Evolutionary conservation across 2,888 invertebrate genomes (phyloP).

Genomic region (Hydropsyche betteni): DNA sequence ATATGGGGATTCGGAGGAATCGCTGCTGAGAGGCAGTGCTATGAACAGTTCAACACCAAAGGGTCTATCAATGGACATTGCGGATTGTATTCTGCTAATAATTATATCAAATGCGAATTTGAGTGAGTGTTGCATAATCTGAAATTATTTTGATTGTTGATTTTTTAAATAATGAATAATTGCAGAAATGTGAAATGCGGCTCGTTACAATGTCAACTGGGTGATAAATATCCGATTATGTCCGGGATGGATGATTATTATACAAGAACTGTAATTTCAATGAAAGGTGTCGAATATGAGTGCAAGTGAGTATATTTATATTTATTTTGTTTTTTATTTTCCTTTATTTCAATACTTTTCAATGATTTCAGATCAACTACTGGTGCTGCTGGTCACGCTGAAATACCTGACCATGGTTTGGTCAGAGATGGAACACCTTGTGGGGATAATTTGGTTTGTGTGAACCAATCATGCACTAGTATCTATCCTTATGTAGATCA

Average conservation of each 20-base stretch:
- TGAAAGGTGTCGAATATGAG: constrained; percentile 88
- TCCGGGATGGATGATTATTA: constrained; percentile 83
- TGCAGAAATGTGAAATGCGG: constrained; percentile 91
- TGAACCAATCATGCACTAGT: constrained; percentile 91
- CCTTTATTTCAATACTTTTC: neutral
- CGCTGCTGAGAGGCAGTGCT: constrained; percentile 88
- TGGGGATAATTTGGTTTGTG: constrained; percentile 91
- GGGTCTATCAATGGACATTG: constrained; percentile 97
- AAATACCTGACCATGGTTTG: constrained; percentile 82
- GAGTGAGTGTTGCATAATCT: constrained; percentile 70
- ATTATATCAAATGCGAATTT: constrained; percentile 85
- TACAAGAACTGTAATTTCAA: constrained; percentile 88
- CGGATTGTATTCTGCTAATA: constrained; percentile 79
- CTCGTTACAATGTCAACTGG: constrained; percentile 92
- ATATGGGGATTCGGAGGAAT: constrained; percentile 92
- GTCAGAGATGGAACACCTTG: constrained; percentile 95
- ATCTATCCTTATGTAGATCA: constrained; percentile 85
- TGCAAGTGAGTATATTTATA: constrained; percentile 84
- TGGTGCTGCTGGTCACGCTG: constrained; percentile 71
- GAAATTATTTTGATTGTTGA: too few relatives aligned
- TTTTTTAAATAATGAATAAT: neutral
- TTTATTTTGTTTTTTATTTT: neutral
- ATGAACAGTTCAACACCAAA: constrained; percentile 93
- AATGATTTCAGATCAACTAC: constrained; percentile 72
- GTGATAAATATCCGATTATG: constrained; percentile 82